Conservation (phyloP, 2,888 invertebrate species). For the Melinaea marsaeus region DNA sequence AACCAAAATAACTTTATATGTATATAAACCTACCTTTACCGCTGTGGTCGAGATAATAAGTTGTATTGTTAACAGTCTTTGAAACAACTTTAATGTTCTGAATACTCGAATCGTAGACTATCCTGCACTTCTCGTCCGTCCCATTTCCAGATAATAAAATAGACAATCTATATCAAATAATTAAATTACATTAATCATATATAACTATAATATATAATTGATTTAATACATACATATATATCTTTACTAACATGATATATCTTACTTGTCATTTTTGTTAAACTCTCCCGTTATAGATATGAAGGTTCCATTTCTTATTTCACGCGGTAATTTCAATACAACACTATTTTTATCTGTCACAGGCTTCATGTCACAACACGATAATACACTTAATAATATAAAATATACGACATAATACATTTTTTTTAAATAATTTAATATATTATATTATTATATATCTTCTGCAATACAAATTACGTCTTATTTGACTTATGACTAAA, state of each 20-base stretch:
- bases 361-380: constrained; percentile 11
- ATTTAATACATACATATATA: no score
- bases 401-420: not conserved
- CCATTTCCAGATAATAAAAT: not conserved
- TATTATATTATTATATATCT: not conserved
- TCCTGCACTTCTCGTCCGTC: not conserved
- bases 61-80: not conserved
- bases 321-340: constrained; percentile 2
- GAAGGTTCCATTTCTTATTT: constrained; percentile 13
- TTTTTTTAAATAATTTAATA: not conserved
- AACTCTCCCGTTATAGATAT: constrained; percentile 13
- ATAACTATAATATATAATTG: not conserved
- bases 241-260: not conserved
- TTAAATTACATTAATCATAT: not conserved
- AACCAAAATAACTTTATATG: not conserved
- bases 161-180: not conserved
- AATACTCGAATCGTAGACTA: not conserved
- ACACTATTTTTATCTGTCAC: constrained; percentile 4
- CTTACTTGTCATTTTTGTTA: constrained; percentile 8
- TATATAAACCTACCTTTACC: not conserved
- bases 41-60: not conserved
- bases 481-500: constrained; percentile 13
- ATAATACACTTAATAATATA: constrained; percentile 7
- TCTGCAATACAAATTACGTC: constrained; percentile 11
- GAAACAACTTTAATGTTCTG: not conserved